Base-by-base conservation (phyloP, 2,113 vertebrate genomes). In the Rissa tridactyla region DNA sequence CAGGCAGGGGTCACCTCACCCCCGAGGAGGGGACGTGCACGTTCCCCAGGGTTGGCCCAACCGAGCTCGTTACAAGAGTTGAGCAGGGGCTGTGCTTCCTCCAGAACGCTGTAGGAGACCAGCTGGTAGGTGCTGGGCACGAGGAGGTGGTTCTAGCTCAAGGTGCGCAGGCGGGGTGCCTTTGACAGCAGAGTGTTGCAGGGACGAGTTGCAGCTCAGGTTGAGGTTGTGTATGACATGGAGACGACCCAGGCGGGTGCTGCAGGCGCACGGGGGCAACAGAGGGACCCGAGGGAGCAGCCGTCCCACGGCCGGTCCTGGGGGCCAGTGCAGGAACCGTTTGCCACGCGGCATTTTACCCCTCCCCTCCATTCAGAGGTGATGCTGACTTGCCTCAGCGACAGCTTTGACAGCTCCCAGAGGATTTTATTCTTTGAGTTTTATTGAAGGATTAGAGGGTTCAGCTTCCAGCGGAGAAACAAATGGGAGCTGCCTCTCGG, bases 211-310 rank as follows among this genome's bases (percentile, higher is more conserved):
- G 15, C 5, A 1, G 3, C 64, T 26, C 13, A 5, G 42, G 40
- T 38, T 75, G 14, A 12, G 3, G 0, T 54, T 73, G 34, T 9
- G 0, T 19, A 11, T 0, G 11, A 19, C 38, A 44, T 19, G 15
- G 42, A 12, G 42, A 25, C 22, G 23, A 4, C 29, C 0, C 3
- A 15, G 22, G 19, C 6, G 29, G 49, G 30, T 34, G 49, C 47
- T 40, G 82, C 55, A 9, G 51, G 34, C 5, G 1, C n/a, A 11
- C 36, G 13, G 40, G 62, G 42, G 25, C 49, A 17, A 40, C 40
- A 40, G 40, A 40, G 11, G 36, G 49, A 20, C 42, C 11, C 19
- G 0, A n/a, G 70, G 18, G 27, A 58, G 14, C 42, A 9, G 23
- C 15, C 30, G 19, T 16, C 47, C 73, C 38, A 10, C 0, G 0